Percentiles rank a stretch among this genome's conserved stretches.
phyloP scores from a whole-genome alignment of 1,140 invertebrate genomes.

The Drosophila trapezifrons region DNA sequence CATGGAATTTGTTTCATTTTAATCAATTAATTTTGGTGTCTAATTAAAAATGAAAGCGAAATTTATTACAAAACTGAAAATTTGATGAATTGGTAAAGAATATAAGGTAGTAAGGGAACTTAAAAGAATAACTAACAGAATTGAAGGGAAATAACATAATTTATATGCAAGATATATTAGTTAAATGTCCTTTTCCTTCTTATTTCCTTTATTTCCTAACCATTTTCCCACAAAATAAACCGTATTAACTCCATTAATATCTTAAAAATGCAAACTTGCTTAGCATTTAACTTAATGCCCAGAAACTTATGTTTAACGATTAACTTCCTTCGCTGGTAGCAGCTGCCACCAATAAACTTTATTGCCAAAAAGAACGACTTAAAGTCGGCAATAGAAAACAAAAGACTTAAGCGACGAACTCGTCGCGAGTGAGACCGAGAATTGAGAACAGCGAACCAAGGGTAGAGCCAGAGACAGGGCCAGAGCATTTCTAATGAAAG shows the following conservation, averaged over 20 bases:
- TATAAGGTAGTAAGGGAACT: not conserved
- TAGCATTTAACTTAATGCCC: not conserved
- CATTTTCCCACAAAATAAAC: not conserved
- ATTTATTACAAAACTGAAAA: not conserved
- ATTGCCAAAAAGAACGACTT: conserved; percentile 58
- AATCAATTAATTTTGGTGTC: not conserved
- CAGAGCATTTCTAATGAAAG: conserved; percentile 72
- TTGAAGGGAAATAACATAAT: not conserved
- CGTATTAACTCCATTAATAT: not conserved
- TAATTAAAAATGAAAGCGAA: conserved; percentile 11
- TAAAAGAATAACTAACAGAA: not conserved
- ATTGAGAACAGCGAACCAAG: conserved; percentile 17
- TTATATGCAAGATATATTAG: too few species aligned
- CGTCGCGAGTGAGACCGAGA: conserved; percentile 29
- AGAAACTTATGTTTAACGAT: conserved; percentile 7
- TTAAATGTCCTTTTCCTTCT: not conserved
- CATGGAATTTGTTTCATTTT: not conserved
- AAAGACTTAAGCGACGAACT: conserved; percentile 73
- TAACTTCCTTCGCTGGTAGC: conserved; percentile 5
- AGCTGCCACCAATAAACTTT: conserved; percentile 42
- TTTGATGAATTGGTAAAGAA: not conserved
- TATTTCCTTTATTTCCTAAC: not conserved
- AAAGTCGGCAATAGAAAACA: conserved; percentile 23
- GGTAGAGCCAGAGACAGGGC: conserved; percentile 5
- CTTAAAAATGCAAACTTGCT: not conserved